phyloP scores from a whole-genome alignment of 2,113 vertebrate genomes.

The Ceratotherium simum region DNA sequence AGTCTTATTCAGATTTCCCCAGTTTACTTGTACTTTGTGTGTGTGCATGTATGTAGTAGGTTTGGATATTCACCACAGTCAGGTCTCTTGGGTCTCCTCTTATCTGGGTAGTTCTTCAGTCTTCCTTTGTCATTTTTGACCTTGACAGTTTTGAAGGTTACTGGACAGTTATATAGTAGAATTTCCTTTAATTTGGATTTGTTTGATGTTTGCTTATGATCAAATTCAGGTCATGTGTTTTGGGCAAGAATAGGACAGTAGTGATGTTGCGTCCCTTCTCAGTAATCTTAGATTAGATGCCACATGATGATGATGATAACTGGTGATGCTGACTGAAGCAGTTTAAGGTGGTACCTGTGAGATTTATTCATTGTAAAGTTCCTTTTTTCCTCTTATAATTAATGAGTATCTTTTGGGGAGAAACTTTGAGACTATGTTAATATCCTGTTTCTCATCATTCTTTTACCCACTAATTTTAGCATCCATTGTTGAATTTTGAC shows the following conservation, averaged over 20 bases:
- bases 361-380: background rate
- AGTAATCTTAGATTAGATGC: background rate
- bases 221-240: background rate
- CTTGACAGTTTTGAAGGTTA: background rate
- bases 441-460: background rate
- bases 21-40: rapidly evolving
- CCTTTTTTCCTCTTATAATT: background rate
- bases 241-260: background rate
- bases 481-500: conserved; percentile 40
- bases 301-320: background rate
- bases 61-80: background rate
- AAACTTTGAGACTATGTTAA: background rate
- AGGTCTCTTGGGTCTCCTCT: background rate
- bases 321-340: background rate
- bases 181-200: background rate
- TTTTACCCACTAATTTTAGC: background rate
- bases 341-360: background rate
- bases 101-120: background rate
- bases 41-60: background rate
- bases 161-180: background rate
- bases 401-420: background rate
- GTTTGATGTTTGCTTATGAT: background rate
- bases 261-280: background rate
- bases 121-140: background rate
- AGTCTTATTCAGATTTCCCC: background rate